Evolutionary conservation across 2,797 vertebrate species (phyloP).

Genomic region (Craterocephalus amniculus): DNA sequence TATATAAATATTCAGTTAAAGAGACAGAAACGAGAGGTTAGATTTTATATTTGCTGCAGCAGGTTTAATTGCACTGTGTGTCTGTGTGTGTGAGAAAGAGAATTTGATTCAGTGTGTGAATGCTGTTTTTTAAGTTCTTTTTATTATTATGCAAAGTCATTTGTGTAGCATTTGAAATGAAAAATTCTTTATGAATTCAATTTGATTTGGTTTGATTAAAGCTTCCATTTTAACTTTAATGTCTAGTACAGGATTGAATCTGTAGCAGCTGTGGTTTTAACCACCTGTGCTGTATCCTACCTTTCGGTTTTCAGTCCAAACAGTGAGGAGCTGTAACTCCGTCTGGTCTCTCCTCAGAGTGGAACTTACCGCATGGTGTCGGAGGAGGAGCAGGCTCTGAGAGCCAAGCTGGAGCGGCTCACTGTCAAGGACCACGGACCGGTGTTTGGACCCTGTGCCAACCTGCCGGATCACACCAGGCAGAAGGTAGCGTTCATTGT

Average conservation of each 20-base stretch:
- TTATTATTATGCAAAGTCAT: too few species aligned
- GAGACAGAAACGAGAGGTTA: too few species aligned
- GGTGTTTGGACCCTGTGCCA: slow-evolving; percentile 87
- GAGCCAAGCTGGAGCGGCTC: slow-evolving; percentile 91
- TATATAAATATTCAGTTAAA: too few species aligned
- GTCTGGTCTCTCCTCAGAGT: slow-evolving; percentile 74
- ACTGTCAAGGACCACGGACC: slow-evolving; percentile 95
- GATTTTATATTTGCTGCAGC: too few species aligned
- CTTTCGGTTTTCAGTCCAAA: neutral
- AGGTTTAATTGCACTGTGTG: too few species aligned
- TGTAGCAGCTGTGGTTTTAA: neutral
- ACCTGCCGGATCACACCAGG: slow-evolving; percentile 89
- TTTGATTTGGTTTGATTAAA: too few species aligned
- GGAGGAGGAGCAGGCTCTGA: slow-evolving; percentile 94
- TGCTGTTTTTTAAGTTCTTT: too few species aligned
- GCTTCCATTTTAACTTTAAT: neutral
- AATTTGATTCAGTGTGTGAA: too few species aligned
- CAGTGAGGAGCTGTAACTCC: neutral
- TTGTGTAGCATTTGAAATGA: too few species aligned
- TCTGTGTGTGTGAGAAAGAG: too few species aligned
- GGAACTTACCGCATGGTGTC: slow-evolving; percentile 95
- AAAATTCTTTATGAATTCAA: too few species aligned
- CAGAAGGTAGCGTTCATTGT: slow-evolving; percentile 88
- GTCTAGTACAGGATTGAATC: neutral
- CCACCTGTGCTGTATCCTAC: too few species aligned